Conservation (phyloP, 2,113 vertebrate genomes). For the Stigmatopora argus region DNA sequence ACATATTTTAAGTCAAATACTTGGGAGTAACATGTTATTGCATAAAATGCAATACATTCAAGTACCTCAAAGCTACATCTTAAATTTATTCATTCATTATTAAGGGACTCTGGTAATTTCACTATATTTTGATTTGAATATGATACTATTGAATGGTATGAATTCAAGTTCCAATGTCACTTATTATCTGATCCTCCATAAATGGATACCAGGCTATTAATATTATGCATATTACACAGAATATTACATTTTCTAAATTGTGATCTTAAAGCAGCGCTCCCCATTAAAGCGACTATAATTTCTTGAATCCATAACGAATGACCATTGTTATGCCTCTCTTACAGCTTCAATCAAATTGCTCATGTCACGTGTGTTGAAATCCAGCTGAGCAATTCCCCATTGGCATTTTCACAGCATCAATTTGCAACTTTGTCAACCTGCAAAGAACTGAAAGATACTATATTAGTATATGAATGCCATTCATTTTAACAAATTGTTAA, state of each 20-base stretch:
- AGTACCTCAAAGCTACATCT: no score
- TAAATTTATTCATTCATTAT: no score
- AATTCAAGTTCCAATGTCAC: background rate
- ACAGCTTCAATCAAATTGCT: constrained; percentile 46
- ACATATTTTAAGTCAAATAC: no score
- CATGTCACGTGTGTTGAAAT: constrained; percentile 18
- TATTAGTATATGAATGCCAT: constrained; percentile 22
- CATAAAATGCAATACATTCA: no score
- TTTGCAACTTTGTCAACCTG: constrained; percentile 26
- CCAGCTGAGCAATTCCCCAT: background rate
- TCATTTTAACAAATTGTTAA: background rate
- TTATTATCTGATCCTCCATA: background rate
- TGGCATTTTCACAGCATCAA: constrained; percentile 39
- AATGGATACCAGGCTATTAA: background rate
- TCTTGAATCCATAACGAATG: constrained; percentile 36
- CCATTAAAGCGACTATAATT: constrained; percentile 24
- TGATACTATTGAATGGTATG: background rate
- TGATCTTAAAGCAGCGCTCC: constrained; percentile 23
- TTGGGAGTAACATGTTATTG: no score
- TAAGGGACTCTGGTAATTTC: no score
- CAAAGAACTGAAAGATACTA: constrained; percentile 12
- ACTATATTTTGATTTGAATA: background rate
- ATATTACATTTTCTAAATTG: constrained; percentile 18
- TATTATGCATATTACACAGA: constrained; percentile 13
- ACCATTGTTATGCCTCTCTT: constrained; percentile 34